Percentiles rank a stretch among this genome's conserved stretches.
Conservation (phyloP, 2,888 invertebrate genomes). For the Drosophila pullipes region DNA sequence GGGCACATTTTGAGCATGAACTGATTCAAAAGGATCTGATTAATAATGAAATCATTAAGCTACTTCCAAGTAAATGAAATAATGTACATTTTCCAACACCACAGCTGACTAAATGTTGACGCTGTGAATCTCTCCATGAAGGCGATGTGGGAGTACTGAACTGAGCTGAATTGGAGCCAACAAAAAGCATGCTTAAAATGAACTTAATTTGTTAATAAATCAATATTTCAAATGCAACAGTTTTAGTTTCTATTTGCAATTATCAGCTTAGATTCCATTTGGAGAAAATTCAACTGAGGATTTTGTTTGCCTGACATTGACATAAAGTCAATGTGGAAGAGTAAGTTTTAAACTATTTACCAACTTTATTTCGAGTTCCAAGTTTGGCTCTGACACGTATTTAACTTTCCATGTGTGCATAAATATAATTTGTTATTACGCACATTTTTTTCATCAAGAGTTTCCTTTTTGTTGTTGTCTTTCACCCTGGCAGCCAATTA, state of each 20-base stretch:
- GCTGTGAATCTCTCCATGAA: background rate
- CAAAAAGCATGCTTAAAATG: background rate
- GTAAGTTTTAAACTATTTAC: constrained; percentile 21
- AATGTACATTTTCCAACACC: background rate
- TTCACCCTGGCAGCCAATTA: constrained; percentile 49
- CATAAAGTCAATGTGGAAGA: background rate
- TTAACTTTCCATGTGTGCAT: constrained; percentile 23
- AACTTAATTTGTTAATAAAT: background rate
- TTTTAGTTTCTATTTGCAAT: background rate
- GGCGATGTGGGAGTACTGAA: background rate
- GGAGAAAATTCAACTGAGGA: background rate
- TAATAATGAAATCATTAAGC: background rate
- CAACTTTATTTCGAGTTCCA: constrained; percentile 8
- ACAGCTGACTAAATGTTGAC: background rate
- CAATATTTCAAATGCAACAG: background rate
- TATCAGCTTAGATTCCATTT: background rate
- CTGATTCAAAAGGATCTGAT: background rate
- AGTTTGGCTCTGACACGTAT: background rate
- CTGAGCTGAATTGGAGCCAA: background rate
- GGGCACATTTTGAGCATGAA: constrained; percentile 6
- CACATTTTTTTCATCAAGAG: constrained; percentile 9
- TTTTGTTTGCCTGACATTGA: background rate
- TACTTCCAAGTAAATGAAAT: background rate
- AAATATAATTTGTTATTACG: constrained; percentile 30
- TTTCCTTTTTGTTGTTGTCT: background rate